A percentile compares a stretch with the other conserved stretches of the same genome.
phyloP scores from a whole-genome alignment of 2,113 vertebrate species.

The Daboia siamensis region DNA sequence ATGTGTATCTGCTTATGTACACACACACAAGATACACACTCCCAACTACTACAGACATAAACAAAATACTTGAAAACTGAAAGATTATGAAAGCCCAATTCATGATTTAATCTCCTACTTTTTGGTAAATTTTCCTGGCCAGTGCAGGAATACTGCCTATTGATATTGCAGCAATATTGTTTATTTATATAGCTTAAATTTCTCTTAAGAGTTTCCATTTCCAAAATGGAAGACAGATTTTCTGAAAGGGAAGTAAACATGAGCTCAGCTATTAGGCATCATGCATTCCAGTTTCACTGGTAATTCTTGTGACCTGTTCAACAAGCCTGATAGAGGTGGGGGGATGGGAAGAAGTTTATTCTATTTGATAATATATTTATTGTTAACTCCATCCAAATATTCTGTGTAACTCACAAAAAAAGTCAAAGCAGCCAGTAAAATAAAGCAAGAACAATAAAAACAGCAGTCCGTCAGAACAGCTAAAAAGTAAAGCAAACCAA shows the following conservation, averaged over 20 bases:
- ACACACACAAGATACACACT: no score
- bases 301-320: not conserved
- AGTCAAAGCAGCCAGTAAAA: not conserved
- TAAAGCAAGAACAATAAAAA: not conserved
- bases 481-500: not conserved
- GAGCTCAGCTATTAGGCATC: not conserved
- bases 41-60: no score
- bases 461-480: not conserved
- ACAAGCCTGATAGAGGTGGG: not conserved
- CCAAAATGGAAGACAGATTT: not conserved
- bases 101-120: not conserved
- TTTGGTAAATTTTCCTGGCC: not conserved
- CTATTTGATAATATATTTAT: not conserved
- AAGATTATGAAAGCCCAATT: not conserved
- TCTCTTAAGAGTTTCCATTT: not conserved
- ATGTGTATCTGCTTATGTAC: not conserved
- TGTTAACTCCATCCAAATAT: not conserved
- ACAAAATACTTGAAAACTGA: no score
- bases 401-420: not conserved
- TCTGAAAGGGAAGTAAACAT: not conserved
- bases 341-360: not conserved
- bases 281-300: not conserved
- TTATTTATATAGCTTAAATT: no score
- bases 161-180: not conserved
- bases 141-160: not conserved